phyloP scores from a whole-genome alignment of 2,888 invertebrate species.

The Dorcus parallelipipedus region DNA sequence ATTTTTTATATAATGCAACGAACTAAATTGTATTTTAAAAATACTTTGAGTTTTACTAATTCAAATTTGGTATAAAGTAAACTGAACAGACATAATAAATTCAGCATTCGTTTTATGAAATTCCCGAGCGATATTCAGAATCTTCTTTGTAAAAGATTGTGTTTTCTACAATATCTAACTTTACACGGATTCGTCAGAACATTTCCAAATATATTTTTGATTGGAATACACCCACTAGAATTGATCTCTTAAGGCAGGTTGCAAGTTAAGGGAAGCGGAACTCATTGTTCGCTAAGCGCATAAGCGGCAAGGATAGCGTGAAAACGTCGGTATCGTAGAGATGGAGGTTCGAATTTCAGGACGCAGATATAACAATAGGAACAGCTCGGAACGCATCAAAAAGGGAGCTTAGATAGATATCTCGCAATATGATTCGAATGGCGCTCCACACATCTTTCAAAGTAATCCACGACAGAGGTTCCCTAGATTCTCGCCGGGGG shows the following conservation, averaged over 20 bases:
- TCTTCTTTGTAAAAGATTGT: constrained; percentile 35
- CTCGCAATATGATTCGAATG: constrained; percentile 45
- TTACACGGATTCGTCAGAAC: constrained; percentile 36
- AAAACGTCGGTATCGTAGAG: not conserved
- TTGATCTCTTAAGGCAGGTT: constrained; percentile 34
- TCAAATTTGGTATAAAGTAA: too few relatives aligned
- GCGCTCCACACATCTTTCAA: constrained; percentile 40
- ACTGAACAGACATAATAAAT: too few relatives aligned
- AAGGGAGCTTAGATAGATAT: constrained; percentile 44
- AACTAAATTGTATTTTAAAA: too few relatives aligned
- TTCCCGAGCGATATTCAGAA: not conserved
- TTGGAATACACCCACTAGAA: constrained; percentile 42
- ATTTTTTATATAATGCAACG: too few relatives aligned
- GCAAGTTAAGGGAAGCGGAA: constrained; percentile 21
- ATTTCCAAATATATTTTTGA: constrained; percentile 43
- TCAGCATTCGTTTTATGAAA: not conserved
- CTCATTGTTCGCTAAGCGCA: not conserved
- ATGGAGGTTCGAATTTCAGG: not conserved
- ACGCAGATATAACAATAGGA: constrained; percentile 38
- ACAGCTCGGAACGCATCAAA: constrained; percentile 40
- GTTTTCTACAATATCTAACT: constrained; percentile 38
- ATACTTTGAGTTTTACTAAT: too few relatives aligned
- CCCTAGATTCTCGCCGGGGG: constrained; percentile 40
- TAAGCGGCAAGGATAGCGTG: not conserved
- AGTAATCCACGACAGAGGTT: constrained; percentile 42